A percentile compares a stretch with the other conserved stretches of the same genome.
These are phyloP conservation scores for Platorchestia sp. DNA, from an alignment of 1,140 invertebrate species.

Conservation along the genomic window DNA sequence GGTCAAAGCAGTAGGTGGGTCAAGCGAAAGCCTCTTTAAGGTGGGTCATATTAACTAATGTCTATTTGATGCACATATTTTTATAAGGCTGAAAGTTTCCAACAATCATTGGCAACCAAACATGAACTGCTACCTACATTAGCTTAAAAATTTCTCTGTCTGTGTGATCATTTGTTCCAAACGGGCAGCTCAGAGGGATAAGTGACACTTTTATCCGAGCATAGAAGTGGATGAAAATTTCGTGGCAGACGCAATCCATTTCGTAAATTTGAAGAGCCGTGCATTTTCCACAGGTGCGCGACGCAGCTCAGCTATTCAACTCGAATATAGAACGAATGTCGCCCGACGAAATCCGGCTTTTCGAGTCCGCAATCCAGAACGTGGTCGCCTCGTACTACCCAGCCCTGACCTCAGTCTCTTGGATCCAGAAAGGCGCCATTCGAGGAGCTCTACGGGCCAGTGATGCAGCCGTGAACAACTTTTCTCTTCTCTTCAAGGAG, in stretches of 20 bases:
- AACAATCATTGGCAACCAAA: too few relatives aligned
- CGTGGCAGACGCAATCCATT: not conserved
- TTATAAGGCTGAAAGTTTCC: too few relatives aligned
- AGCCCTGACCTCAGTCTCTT: constrained; percentile 58
- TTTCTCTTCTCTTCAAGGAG: constrained; percentile 58
- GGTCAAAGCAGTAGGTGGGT: not conserved
- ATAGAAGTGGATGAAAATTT: not conserved
- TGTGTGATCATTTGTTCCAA: too few relatives aligned
- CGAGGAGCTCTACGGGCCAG: constrained; percentile 46
- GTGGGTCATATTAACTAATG: too few relatives aligned
- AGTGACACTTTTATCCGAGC: too few relatives aligned
- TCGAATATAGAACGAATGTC: constrained; percentile 62
- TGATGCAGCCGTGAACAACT: constrained; percentile 34
- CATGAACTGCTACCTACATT: too few relatives aligned
- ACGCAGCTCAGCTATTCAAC: constrained; percentile 62
- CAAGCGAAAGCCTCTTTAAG: not conserved
- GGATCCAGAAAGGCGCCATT: constrained; percentile 55
- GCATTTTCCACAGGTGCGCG: constrained; percentile 52
- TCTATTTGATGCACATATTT: too few relatives aligned
- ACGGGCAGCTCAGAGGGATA: not conserved
- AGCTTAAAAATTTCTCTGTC: too few relatives aligned
- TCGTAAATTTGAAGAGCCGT: not conserved
- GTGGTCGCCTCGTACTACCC: constrained; percentile 57
- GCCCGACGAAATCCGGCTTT: constrained; percentile 61
- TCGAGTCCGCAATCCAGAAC: constrained; percentile 58